Conservation (phyloP, 2,113 vertebrate genomes). For the Poicephalus gulielmi region DNA sequence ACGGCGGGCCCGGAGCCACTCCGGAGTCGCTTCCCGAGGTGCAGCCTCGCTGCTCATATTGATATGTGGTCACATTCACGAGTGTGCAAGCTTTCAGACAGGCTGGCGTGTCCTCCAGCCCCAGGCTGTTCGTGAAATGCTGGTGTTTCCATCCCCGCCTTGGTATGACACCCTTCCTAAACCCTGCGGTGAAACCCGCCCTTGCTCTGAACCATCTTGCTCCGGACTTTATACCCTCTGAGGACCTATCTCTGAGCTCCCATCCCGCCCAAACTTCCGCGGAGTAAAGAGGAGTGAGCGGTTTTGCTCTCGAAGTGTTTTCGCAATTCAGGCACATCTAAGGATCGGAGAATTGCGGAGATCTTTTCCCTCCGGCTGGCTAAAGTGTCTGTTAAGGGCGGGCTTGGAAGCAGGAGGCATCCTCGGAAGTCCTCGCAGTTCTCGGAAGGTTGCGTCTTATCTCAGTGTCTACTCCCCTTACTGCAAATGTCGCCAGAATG, state of each 20-base stretch:
- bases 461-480: neutral
- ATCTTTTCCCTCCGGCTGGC: neutral
- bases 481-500: conserved; percentile 54
- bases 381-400: neutral
- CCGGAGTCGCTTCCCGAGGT: fast-evolving
- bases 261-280: neutral
- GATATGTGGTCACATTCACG: neutral
- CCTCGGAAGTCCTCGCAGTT: neutral
- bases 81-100: neutral
- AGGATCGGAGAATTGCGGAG: neutral
- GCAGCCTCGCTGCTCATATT: neutral
- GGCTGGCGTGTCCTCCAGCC: neutral
- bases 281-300: neutral
- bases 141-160: neutral
- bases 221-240: neutral
- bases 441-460: neutral
- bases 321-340: neutral
- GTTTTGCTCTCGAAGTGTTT: neutral
- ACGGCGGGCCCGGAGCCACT: neutral
- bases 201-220: neutral
- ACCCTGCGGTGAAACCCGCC: neutral
- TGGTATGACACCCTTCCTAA: neutral
- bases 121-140: neutral
- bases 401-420: neutral
- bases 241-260: neutral